Percentiles rank a stretch among this genome's conserved stretches.
Evolutionary conservation across 1,140 invertebrate species (phyloP).

Genomic region (Zaprionus ghesquierei): DNA sequence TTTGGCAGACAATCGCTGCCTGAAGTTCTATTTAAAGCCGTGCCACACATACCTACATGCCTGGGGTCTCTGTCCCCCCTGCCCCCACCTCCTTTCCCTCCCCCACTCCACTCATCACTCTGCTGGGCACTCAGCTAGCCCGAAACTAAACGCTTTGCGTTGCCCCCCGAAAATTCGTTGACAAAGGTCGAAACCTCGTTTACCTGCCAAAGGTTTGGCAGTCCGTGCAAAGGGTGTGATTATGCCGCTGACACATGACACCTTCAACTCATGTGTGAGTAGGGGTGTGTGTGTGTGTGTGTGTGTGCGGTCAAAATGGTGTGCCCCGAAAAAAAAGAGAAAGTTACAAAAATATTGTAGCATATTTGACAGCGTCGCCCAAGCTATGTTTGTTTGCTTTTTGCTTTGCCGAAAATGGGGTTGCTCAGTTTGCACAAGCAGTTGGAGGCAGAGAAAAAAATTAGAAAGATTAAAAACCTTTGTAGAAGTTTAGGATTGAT

Average conservation of each 20-base stretch:
- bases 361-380: constrained; percentile 43
- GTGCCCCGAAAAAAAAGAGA: constrained; percentile 51
- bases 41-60: background rate
- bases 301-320: constrained; percentile 59
- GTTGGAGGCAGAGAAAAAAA: background rate
- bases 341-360: constrained; percentile 63
- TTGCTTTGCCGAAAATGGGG: background rate
- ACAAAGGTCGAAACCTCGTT: constrained; percentile 69
- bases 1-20: background rate
- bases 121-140: constrained; percentile 6
- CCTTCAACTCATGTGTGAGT: constrained; percentile 41
- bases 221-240: constrained; percentile 64
- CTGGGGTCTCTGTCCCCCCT: background rate
- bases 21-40: background rate
- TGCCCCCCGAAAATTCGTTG: constrained; percentile 51
- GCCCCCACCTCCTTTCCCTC: too few species aligned
- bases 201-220: constrained; percentile 53
- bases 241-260: constrained; percentile 76
- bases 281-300: background rate
- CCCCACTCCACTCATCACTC: background rate
- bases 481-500: background rate
- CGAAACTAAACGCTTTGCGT: constrained; percentile 44
- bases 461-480: rapidly evolving
- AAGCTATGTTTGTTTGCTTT: constrained; percentile 9
- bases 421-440: background rate